phyloP scores from a whole-genome alignment of 2,888 invertebrate species.

The Ametastegia equiseti region DNA sequence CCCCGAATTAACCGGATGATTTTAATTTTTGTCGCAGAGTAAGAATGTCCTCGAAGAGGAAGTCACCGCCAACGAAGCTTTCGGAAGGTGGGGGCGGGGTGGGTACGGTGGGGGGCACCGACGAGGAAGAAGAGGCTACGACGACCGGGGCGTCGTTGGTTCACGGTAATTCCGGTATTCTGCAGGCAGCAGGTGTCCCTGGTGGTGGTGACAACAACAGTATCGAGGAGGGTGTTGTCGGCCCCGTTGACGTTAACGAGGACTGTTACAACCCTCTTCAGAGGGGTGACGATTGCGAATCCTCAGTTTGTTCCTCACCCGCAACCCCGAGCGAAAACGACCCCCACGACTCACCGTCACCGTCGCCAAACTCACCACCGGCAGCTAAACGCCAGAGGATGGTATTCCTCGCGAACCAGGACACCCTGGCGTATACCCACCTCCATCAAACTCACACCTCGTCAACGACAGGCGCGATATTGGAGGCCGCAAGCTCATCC shows the following conservation, averaged over 20 bases:
- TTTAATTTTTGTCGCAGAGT: constrained; percentile 81
- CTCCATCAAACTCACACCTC: constrained; percentile 51
- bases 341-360: constrained; percentile 74
- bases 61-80: constrained; percentile 96
- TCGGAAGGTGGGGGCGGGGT: constrained; percentile 83
- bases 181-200: constrained; percentile 34
- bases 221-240: constrained; percentile 75
- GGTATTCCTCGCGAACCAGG: constrained; percentile 50
- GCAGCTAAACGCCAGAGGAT: constrained; percentile 68
- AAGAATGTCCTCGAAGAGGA: constrained; percentile 98
- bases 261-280: constrained; percentile 59
- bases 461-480: constrained; percentile 59
- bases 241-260: constrained; percentile 80
- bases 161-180: neutral
- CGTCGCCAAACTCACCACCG: constrained; percentile 67
- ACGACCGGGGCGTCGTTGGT: constrained; percentile 7
- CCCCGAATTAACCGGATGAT: constrained; percentile 22
- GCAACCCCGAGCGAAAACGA: constrained; percentile 75
- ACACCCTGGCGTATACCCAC: constrained; percentile 50
- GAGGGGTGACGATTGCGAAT: constrained; percentile 62
- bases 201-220: constrained; percentile 63
- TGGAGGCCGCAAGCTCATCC: constrained; percentile 78
- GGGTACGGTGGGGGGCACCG: constrained; percentile 73
- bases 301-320: constrained; percentile 72
- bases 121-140: constrained; percentile 77